Percentiles rank a stretch among this genome's conserved stretches.
These are phyloP conservation scores for Patella pellucida DNA, from an alignment of 2,888 invertebrate genomes.

Conservation along the genomic window DNA sequence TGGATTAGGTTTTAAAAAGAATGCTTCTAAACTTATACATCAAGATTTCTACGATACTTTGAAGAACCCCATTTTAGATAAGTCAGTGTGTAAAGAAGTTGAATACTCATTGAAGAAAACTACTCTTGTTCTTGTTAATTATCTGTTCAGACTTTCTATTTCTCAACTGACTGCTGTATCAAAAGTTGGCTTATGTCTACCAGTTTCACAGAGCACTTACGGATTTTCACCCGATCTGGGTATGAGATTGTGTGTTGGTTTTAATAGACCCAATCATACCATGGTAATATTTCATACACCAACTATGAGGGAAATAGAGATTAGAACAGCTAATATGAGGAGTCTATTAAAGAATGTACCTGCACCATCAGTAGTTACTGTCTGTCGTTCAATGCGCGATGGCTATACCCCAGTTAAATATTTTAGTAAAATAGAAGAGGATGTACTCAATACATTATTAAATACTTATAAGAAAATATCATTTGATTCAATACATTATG, in stretches of 20 bases:
- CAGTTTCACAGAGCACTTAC: constrained; percentile 43
- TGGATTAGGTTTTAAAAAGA: not conserved
- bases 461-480: constrained; percentile 32
- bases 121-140: not conserved
- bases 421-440: constrained; percentile 51
- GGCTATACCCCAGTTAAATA: constrained; percentile 61
- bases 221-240: constrained; percentile 23
- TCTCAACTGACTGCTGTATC: constrained; percentile 44
- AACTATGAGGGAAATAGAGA: constrained; percentile 35
- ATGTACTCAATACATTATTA: constrained; percentile 42
- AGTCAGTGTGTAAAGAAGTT: not conserved
- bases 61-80: not conserved
- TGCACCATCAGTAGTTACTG: constrained; percentile 47
- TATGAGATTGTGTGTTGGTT: constrained; percentile 47
- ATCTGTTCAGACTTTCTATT: constrained; percentile 34
- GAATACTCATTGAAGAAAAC: not conserved
- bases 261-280: constrained; percentile 45
- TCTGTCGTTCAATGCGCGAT: constrained; percentile 60
- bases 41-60: not conserved
- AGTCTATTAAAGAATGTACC: constrained; percentile 37
- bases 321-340: constrained; percentile 37
- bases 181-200: constrained; percentile 52
- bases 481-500: constrained; percentile 44
- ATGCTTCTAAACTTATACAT: not conserved
- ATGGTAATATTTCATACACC: constrained; percentile 47